phyloP scores from a whole-genome alignment of 2,888 invertebrate genomes.

The Neuroscelio doddi region DNA sequence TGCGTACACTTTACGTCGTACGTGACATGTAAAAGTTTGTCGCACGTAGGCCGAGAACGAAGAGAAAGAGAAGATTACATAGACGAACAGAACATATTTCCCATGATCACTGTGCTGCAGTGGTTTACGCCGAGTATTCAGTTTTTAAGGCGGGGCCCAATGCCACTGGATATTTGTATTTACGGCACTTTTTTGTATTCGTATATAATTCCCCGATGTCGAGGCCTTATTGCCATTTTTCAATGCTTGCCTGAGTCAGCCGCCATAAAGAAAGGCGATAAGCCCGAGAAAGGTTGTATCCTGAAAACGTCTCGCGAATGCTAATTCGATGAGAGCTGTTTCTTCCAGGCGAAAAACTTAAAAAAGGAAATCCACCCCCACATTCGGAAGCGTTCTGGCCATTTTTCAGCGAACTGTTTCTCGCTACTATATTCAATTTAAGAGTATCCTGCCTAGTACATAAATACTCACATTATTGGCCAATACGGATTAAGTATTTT shows the following conservation, averaged over 20 bases:
- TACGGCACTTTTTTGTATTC: background rate
- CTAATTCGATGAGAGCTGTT: conserved; percentile 5
- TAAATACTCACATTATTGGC: conserved; percentile 23
- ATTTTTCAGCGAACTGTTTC: no score
- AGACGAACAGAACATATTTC: conserved; percentile 2
- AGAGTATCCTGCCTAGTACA: conserved; percentile 8
- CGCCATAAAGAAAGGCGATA: conserved; percentile 14
- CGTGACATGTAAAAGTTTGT: background rate
- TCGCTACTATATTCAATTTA: conserved; percentile 4
- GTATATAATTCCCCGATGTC: background rate
- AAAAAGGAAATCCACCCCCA: conserved; percentile 11
- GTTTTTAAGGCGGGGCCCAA: no score
- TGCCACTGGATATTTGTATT: background rate
- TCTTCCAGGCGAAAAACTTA: background rate
- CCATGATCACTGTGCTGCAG: no score
- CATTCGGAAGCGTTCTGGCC: conserved; percentile 8
- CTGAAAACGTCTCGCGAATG: conserved; percentile 9
- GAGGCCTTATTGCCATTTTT: conserved; percentile 2
- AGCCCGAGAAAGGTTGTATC: conserved; percentile 7
- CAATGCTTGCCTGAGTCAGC: conserved; percentile 5
- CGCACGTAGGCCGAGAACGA: no score
- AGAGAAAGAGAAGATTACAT: background rate
- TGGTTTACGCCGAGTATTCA: no score
- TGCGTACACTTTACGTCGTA: background rate
- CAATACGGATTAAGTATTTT: conserved; percentile 1